phyloP scores from a whole-genome alignment of 1,140 invertebrate genomes.

The Hermetia illucens region DNA sequence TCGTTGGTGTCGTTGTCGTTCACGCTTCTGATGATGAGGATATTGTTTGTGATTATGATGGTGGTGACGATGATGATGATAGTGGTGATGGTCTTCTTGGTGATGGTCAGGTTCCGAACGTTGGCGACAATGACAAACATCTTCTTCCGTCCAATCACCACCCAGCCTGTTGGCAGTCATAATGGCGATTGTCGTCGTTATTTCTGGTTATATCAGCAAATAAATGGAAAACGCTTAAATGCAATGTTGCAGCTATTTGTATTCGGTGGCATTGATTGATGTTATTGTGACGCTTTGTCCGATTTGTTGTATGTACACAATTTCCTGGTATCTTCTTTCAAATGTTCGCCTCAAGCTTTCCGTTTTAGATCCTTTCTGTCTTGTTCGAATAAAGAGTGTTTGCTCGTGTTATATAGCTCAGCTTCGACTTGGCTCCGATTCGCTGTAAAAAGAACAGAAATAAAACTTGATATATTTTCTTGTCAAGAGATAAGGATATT shows the following conservation, averaged over 20 bases:
- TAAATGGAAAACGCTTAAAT: slow-evolving; percentile 1
- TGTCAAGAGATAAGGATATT: too few species aligned
- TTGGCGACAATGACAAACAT: neutral
- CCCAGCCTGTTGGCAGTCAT: slow-evolving; percentile 3
- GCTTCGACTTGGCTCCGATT: too few species aligned
- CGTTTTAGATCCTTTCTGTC: too few species aligned
- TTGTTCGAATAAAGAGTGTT: too few species aligned
- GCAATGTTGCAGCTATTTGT: slow-evolving; percentile 3
- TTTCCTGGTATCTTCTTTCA: too few species aligned
- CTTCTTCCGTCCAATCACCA: neutral
- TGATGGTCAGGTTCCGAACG: neutral
- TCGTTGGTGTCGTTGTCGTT: slow-evolving; percentile 27
- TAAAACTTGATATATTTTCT: too few species aligned
- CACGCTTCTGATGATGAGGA: neutral
- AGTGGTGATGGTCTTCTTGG: neutral
- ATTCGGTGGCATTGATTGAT: slow-evolving; percentile 4
- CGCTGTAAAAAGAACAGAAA: too few species aligned
- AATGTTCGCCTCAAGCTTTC: too few species aligned
- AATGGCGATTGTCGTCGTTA: neutral
- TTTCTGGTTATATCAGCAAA: neutral
- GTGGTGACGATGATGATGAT: neutral
- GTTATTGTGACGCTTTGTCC: neutral
- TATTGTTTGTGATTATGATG: slow-evolving; percentile 1
- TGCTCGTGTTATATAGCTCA: too few species aligned
- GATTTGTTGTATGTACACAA: too few species aligned